A percentile compares a stretch with the other conserved stretches of the same genome.
Evolutionary conservation across 2,113 vertebrate species (phyloP).

Genomic region (Ranitomeya imitator): DNA sequence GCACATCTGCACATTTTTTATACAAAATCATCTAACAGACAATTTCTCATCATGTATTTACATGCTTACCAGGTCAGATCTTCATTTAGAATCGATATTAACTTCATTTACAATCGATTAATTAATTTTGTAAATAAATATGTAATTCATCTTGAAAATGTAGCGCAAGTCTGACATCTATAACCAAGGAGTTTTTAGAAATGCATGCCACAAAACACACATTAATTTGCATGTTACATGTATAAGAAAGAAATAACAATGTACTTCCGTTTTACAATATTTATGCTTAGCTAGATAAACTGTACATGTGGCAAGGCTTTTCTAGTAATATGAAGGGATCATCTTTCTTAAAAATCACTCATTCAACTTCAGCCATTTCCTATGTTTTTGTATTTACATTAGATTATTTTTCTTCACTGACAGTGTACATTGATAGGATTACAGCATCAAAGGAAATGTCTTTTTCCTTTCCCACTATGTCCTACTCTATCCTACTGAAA

Average conservation of each 20-base stretch:
- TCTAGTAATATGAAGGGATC: not conserved
- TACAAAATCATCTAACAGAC: no score
- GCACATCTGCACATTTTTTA: no score
- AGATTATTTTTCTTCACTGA: slow-evolving; percentile 15
- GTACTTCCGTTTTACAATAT: not conserved
- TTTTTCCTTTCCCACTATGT: not conserved
- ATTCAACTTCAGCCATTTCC: slow-evolving; percentile 2
- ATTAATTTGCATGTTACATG: not conserved
- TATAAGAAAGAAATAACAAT: not conserved
- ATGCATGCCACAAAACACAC: not conserved
- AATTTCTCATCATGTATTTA: no score
- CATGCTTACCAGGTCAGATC: no score
- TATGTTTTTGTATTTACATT: slow-evolving; percentile 34
- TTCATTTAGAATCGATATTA: no score
- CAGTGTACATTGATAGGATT: slow-evolving; percentile 35
- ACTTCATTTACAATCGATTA: no score
- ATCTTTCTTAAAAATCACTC: not conserved
- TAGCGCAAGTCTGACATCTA: no score
- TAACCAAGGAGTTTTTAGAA: not conserved
- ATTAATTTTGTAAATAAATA: no score
- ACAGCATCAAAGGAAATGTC: slow-evolving; percentile 36
- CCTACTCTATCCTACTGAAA: slow-evolving; percentile 28
- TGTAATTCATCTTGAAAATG: no score
- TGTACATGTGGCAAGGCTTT: slow-evolving; percentile 22
- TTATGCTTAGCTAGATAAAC: not conserved